phyloP scores from a whole-genome alignment of 2,113 vertebrate genomes.

The Philantomba maxwellii region DNA sequence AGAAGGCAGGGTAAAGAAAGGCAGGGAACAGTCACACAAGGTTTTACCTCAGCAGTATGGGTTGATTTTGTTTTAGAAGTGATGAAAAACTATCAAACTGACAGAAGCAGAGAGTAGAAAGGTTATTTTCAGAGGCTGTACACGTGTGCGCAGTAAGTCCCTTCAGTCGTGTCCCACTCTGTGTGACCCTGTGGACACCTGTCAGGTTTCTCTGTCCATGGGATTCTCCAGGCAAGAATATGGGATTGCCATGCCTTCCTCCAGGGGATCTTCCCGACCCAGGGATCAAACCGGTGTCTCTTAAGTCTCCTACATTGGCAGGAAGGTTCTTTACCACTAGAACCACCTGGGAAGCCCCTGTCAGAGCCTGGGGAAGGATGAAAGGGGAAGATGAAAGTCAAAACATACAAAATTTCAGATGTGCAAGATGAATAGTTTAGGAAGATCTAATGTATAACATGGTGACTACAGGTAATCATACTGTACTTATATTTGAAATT shows the following conservation, averaged over 20 bases:
- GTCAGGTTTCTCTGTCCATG: background rate
- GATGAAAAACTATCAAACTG: background rate
- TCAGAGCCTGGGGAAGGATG: background rate
- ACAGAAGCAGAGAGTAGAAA: background rate
- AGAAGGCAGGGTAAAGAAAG: background rate
- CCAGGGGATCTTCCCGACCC: background rate
- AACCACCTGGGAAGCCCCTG: background rate
- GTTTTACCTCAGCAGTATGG: background rate
- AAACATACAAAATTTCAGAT: background rate
- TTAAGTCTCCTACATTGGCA: background rate
- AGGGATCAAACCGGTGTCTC: background rate
- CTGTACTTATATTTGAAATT: background rate
- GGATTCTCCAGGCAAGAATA: background rate
- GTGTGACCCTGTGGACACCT: background rate
- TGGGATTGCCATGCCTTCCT: background rate
- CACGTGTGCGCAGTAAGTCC: rapidly evolving
- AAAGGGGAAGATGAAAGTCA: background rate
- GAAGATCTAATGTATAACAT: background rate
- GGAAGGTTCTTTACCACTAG: background rate
- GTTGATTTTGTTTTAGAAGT: background rate
- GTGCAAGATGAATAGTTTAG: background rate
- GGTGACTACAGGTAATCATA: background rate
- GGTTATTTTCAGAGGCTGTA: background rate
- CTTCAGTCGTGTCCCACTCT: background rate
- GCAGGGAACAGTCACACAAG: background rate